A percentile compares a stretch with the other conserved stretches of the same genome.
Conservation (phyloP, 2,113 vertebrate genomes). For the Myocastor coypus region DNA sequence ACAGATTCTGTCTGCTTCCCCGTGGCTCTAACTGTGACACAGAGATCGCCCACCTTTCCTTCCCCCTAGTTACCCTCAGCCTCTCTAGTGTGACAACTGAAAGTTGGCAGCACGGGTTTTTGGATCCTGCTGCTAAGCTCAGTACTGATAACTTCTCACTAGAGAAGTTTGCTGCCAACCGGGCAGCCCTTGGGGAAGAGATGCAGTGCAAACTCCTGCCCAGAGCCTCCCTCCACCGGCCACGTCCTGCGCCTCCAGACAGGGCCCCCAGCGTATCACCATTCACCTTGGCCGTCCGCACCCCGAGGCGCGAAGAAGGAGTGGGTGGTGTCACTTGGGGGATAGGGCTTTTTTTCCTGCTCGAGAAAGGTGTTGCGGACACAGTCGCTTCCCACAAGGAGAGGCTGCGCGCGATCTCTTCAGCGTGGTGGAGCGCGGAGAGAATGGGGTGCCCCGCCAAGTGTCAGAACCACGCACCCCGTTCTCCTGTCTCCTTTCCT, state of each 20-base stretch:
- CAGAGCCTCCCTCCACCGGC: not conserved
- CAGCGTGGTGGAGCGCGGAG: not conserved
- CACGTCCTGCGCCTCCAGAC: not conserved
- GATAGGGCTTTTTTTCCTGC: not conserved
- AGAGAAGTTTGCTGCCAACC: slow-evolving; percentile 63
- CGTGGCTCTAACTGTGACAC: not conserved
- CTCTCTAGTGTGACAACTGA: not conserved
- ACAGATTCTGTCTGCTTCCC: not conserved
- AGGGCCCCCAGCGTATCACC: not conserved
- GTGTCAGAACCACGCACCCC: not conserved
- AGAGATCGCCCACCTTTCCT: not conserved
- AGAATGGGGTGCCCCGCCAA: not conserved
- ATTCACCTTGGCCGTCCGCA: slow-evolving; percentile 36
- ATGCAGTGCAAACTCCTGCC: not conserved
- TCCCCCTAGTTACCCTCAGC: not conserved
- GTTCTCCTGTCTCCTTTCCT: not conserved
- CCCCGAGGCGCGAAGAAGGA: not conserved
- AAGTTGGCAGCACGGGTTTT: not conserved
- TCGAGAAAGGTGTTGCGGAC: not conserved
- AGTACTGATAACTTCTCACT: slow-evolving; percentile 45
- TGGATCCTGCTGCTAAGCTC: not conserved
- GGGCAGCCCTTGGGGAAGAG: not conserved
- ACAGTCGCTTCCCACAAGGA: not conserved
- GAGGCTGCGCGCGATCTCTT: not conserved
- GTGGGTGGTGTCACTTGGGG: slow-evolving; percentile 1